These are phyloP conservation scores for Bujurquina vittata DNA, from an alignment of 2,113 vertebrate genomes.

Conservation along the genomic window DNA sequence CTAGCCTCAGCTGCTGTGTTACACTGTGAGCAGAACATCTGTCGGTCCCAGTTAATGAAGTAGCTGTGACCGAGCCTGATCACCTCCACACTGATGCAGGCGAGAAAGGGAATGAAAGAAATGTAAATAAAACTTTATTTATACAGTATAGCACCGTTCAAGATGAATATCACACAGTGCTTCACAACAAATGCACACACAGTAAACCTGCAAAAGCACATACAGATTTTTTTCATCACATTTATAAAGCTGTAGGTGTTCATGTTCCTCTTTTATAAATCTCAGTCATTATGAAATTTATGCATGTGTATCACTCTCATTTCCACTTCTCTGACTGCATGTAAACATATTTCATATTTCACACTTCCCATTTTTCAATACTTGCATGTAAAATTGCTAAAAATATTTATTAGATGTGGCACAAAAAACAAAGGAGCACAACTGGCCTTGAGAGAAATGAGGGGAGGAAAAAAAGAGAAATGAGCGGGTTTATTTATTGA, in stretches of 20 bases:
- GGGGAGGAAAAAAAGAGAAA: neutral
- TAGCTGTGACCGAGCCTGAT: constrained; percentile 94
- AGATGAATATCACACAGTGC: no score
- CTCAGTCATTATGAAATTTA: neutral
- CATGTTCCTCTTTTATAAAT: constrained; percentile 1
- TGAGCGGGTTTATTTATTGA: neutral
- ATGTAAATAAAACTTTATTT: neutral
- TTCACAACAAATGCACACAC: no score
- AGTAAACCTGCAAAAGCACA: no score
- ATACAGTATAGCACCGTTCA: no score
- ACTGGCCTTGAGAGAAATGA: neutral
- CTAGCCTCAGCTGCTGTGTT: constrained; percentile 87
- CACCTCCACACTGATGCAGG: constrained; percentile 88
- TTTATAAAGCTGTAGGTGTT: neutral
- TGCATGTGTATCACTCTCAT: neutral
- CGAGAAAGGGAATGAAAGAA: neutral
- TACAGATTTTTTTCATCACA: neutral
- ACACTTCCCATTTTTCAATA: neutral
- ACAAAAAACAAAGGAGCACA: neutral
- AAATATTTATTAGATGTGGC: neutral
- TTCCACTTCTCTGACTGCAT: neutral
- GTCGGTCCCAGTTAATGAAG: constrained; percentile 96
- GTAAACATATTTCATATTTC: no score
- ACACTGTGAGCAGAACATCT: constrained; percentile 89
- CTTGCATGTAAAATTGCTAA: neutral